Percentiles rank a stretch among this genome's conserved stretches.
Conservation (phyloP, 2,113 vertebrate species). For the Laticauda colubrina region DNA sequence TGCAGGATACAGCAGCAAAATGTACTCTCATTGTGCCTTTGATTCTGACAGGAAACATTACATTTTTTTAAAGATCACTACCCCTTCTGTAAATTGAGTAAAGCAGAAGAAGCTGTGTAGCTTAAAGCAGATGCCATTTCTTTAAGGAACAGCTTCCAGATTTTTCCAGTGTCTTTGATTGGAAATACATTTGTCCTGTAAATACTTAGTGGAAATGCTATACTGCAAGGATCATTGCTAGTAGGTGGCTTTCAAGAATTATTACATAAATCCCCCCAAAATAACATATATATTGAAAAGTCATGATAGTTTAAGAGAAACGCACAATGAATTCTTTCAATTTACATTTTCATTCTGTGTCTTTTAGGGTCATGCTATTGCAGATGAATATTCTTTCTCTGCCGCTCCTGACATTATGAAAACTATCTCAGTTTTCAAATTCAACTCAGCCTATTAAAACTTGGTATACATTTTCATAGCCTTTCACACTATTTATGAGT, state of each 20-base stretch:
- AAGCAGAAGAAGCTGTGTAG: background rate
- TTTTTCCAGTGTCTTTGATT: background rate
- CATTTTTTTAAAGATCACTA: constrained; percentile 17
- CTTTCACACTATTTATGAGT: background rate
- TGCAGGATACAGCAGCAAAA: background rate
- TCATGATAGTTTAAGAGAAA: constrained; percentile 3
- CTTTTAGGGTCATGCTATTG: background rate
- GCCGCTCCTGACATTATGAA: background rate
- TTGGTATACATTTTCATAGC: background rate
- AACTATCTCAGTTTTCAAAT: background rate
- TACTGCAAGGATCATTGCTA: background rate
- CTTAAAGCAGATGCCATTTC: background rate
- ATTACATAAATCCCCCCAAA: background rate
- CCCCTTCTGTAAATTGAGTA: background rate
- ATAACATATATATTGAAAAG: constrained; percentile 7
- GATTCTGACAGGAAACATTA: background rate
- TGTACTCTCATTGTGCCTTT: background rate
- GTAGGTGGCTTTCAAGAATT: background rate
- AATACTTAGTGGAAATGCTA: background rate
- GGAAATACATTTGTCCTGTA: background rate
- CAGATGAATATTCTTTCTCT: background rate
- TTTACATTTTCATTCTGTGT: constrained; percentile 4
- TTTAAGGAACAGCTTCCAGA: background rate
- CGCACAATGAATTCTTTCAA: background rate
- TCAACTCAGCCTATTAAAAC: background rate